Conservation (phyloP, 2,888 invertebrate genomes). For the Thymelicus sylvestris region DNA sequence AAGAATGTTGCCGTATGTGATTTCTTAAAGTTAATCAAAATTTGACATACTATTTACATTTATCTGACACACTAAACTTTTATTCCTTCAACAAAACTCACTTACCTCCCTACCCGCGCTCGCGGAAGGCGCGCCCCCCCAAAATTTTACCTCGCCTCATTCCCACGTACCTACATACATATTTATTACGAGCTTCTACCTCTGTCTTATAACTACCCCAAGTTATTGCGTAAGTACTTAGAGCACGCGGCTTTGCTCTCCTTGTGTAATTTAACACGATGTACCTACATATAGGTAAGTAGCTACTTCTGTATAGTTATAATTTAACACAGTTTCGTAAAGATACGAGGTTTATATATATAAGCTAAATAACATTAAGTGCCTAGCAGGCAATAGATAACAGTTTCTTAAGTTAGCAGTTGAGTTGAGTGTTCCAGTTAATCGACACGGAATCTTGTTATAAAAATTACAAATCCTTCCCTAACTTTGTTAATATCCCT, state of each 20-base stretch:
- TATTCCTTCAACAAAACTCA: conserved; percentile 43
- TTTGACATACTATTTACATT: too few species aligned
- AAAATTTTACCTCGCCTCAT: conserved; percentile 73
- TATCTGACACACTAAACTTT: neutral
- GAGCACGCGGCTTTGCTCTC: conserved; percentile 28
- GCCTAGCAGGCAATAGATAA: too few species aligned
- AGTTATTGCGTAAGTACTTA: conserved; percentile 37
- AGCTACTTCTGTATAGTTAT: neutral
- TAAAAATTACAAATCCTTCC: too few species aligned
- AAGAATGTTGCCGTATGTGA: too few species aligned
- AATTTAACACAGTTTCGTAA: neutral
- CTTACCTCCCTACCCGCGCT: conserved; percentile 43
- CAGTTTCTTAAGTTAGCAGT: too few species aligned
- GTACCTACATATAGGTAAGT: neutral
- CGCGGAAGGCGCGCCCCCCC: conserved; percentile 55
- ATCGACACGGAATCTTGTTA: too few species aligned
- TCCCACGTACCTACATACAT: conserved; percentile 59
- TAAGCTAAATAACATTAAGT: too few species aligned
- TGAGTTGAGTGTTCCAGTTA: too few species aligned
- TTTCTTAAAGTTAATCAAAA: too few species aligned
- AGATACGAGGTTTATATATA: too few species aligned
- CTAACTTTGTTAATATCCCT: too few species aligned
- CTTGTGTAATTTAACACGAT: neutral
- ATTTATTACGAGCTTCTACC: conserved; percentile 56
- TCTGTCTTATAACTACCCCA: conserved; percentile 36